Evolutionary conservation across 2,113 vertebrate species (phyloP), one percentile per base, ranked within the genome.

Genomic region (Chinchilla lanigera): DNA sequence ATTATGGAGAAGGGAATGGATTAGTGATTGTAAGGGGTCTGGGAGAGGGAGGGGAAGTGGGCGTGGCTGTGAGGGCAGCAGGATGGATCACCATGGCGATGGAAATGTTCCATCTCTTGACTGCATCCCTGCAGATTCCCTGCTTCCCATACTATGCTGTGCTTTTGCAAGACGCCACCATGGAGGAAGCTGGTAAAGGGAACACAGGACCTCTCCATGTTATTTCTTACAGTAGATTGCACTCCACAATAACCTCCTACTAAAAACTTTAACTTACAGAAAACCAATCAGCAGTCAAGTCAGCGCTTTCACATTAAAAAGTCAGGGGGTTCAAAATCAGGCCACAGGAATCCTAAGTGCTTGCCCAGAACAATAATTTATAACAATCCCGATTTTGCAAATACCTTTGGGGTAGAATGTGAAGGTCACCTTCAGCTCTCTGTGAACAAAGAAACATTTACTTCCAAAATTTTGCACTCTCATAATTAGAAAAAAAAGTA

Each of bases 391-490:
- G 69, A 28, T 67, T 60, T 81, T 28, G 65, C 44, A 26, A 10
- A 89, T 78, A 67, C 5, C 6, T 60, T 26, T 9, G 26, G 13
- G 13, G 8, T 28, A 92, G 50, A 84, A 84, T 63, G 41, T 81
- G 38, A 73, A 84, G 56, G 41, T 56, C 82, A 92, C 19, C 65
- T 92, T 86, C 20, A 56, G 38, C 41, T 87, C 44, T 83, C 60
- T 92, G 41, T 13, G 80, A 94, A 92, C 44, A 89, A 86, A 93
- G 65, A 85, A 94, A 14, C 3, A 58, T 60, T 24, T n/a, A 54
- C 50, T 88, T 90, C 58, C 50, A 75, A 87, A 83, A 69, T 13
- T 90, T 69, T 75, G 19, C n/a, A 35, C 10, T 3, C 60, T 93
- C 19, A n/a, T 61, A 80, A 58, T 90, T 83, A 86, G 58, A 87